Evolutionary conservation across 2,113 vertebrate genomes (phyloP), one percentile per base, ranked within the genome.

Genomic region (Etheostoma cragini): DNA sequence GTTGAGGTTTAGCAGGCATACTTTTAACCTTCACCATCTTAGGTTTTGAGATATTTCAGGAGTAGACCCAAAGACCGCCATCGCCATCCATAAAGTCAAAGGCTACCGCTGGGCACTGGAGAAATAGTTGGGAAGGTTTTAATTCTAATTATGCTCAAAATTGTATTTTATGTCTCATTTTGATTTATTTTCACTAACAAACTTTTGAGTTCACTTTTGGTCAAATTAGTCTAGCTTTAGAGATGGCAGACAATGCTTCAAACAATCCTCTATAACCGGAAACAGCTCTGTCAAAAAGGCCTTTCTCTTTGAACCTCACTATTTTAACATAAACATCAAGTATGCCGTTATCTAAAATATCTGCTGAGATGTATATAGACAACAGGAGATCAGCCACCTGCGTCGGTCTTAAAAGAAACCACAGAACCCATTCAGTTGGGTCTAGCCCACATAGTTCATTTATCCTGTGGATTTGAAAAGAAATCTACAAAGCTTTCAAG

Each of bases 351-450:
- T 93, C 89, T 90, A 81, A 88, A 71, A 79, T n/a, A 87, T 89
- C 92, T 77, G 15, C 82, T 68, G 26, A 70, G 66, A 80, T 71
- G 72, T 60, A 13, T 70, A 52, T 38, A 85, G 86, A 91, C 67
- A 89, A 72, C 69, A 74, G 49, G 22, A 62, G 76, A 72, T 65
- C 66, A 89, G 82, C 79, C 93, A 95, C 93, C 90, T 94, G 93
- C 45, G 63, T 69, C 19, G 52, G 35, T 72, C 88, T 91, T 90
- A 54, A 92, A 93, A 92, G 89, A 88, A 93, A 91, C 90, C 88
- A 82, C 91, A 92, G 72, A 78, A 74, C 22, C 86, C 69, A 86
- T 89, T 91, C 90, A 92, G 70, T 65, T 72, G 54, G 47, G 73
- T 68, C 52, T n/a, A 54, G 77, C 84, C 89, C 90, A 69, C 88